Conservation (phyloP, 1,140 invertebrate genomes). For the Penaeus indicus region DNA sequence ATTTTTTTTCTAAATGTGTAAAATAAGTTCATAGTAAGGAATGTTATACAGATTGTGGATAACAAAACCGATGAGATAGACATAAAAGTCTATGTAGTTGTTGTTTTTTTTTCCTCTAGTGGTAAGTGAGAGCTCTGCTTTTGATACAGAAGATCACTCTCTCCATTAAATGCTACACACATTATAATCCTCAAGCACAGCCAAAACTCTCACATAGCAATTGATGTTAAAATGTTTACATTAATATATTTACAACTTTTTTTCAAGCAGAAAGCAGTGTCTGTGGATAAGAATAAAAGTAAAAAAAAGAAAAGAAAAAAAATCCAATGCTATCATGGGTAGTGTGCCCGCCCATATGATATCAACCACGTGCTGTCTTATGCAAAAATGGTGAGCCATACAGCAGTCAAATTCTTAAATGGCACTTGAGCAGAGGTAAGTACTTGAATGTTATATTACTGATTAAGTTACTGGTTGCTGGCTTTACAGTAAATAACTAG, state of each 20-base stretch:
- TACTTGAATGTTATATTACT: conserved; percentile 12
- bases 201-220: conserved; percentile 29
- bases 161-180: no score
- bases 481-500: background rate
- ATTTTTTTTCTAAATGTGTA: no score
- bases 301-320: no score
- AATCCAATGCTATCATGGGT: background rate
- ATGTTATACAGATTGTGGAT: no score
- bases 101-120: no score
- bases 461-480: no score
- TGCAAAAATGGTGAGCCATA: conserved; percentile 38
- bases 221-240: conserved; percentile 32
- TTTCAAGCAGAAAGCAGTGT: conserved; percentile 4
- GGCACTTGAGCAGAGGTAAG: conserved; percentile 41
- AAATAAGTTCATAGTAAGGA: no score
- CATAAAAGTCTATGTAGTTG: no score
- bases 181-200: conserved; percentile 13
- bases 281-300: background rate
- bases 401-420: conserved; percentile 38
- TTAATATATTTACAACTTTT: conserved; percentile 44
- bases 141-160: no score
- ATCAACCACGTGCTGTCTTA: conserved; percentile 26
- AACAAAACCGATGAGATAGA: no score
- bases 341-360: conserved; percentile 8
- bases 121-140: no score